Conservation (phyloP, 2,888 invertebrate genomes). For the Oasisia sp. region DNA sequence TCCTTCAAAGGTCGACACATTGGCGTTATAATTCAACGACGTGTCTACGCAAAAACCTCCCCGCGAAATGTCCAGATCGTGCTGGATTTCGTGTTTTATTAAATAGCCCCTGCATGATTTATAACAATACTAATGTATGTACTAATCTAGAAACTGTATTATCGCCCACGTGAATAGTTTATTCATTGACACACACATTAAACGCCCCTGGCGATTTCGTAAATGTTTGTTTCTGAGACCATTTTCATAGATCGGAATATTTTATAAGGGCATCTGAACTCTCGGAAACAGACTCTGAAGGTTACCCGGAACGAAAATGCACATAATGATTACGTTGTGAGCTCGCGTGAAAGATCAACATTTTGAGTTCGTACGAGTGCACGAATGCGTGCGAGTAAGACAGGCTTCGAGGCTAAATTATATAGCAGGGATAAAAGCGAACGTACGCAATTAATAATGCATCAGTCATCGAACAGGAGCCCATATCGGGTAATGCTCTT, state of each 20-base stretch:
- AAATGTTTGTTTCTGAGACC: not conserved
- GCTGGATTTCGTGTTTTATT: not conserved
- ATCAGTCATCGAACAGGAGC: not conserved
- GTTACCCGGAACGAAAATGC: not conserved
- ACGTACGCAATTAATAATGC: not conserved
- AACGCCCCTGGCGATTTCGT: not conserved
- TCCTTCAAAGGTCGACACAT: not conserved
- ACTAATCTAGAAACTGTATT: not conserved
- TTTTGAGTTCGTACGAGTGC: not conserved
- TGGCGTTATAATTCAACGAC: not conserved
- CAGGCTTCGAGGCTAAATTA: not conserved
- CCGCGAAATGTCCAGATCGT: slow-evolving; percentile 10
- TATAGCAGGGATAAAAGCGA: not conserved
- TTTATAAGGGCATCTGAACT: not conserved
- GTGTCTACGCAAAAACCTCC: not conserved
- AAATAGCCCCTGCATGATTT: not conserved
- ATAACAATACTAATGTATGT: not conserved
- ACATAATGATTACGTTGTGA: not conserved
- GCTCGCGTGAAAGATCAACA: not conserved
- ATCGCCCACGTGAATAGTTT: not conserved
- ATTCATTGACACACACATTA: not conserved
- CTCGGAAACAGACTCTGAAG: not conserved
- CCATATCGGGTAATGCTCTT: not conserved
- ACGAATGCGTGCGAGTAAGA: not conserved
- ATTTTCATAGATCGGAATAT: not conserved